A percentile compares a stretch with the other conserved stretches of the same genome.
These are phyloP conservation scores for Anolis sagrei DNA, from an alignment of 2,113 vertebrate genomes.

Conservation along the genomic window DNA sequence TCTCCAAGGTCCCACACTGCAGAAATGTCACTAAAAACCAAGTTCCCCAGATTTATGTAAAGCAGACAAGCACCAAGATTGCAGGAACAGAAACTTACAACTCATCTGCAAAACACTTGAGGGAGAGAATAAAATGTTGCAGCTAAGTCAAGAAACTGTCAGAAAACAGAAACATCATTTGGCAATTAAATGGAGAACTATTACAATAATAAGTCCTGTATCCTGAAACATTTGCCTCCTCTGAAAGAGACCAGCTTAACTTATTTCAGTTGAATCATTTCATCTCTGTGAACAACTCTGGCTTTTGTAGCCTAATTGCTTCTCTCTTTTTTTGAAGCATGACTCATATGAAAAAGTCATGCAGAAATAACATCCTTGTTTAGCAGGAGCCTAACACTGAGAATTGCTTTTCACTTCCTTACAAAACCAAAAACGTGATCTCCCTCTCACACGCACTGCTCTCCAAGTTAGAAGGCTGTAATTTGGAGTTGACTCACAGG, in stretches of 20 bases:
- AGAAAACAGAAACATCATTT: too few species aligned
- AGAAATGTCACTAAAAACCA: not conserved
- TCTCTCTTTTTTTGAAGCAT: not conserved
- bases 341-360: not conserved
- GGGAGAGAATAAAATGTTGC: too few species aligned
- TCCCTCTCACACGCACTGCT: conserved; percentile 3
- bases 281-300: not conserved
- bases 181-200: too few species aligned
- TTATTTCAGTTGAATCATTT: not conserved
- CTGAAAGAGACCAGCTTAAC: not conserved
- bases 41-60: not conserved
- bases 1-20: not conserved
- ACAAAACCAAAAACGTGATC: conserved; percentile 23
- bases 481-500: conserved; percentile 16
- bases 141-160: too few species aligned
- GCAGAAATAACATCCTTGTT: not conserved
- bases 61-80: too few species aligned
- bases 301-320: not conserved
- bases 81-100: too few species aligned
- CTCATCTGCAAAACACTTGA: too few species aligned
- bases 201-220: too few species aligned
- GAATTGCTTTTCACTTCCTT: conserved; percentile 26
- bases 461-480: not conserved
- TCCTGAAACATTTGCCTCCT: not conserved
- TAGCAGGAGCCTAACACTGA: not conserved